A percentile compares a stretch with the other conserved stretches of the same genome.
Conservation (phyloP, 2,113 vertebrate species). For the Canis aureus region DNA sequence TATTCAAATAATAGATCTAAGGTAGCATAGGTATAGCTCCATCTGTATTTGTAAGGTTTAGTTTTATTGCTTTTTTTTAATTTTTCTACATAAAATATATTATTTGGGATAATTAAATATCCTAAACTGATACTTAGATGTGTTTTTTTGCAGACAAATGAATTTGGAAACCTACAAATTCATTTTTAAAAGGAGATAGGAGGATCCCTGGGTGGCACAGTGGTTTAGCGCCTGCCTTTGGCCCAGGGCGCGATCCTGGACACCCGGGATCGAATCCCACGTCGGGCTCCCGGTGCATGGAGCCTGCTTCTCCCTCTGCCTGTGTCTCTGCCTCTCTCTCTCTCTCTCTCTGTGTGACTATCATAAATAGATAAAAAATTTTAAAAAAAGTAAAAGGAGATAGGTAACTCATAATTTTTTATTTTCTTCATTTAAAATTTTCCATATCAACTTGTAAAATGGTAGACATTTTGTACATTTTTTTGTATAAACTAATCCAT, state of each 20-base stretch:
- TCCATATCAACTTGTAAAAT: background rate
- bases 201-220: no score
- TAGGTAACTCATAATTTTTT: background rate
- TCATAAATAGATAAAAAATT: no score
- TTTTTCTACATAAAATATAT: background rate
- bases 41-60: background rate
- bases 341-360: no score
- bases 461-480: background rate
- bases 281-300: no score
- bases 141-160: background rate
- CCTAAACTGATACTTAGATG: background rate
- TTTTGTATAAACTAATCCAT: background rate
- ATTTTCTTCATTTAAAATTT: background rate
- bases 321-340: no score
- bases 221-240: no score
- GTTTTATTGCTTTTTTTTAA: background rate
- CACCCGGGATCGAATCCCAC: no score
- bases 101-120: background rate
- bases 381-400: background rate
- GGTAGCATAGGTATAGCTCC: fast-evolving
- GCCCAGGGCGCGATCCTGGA: no score
- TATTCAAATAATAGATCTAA: background rate
- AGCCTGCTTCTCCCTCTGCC: no score
- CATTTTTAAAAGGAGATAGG: background rate
- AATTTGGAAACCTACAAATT: background rate